Conservation (phyloP, 2,113 vertebrate genomes). For the Galemys pyrenaicus region DNA sequence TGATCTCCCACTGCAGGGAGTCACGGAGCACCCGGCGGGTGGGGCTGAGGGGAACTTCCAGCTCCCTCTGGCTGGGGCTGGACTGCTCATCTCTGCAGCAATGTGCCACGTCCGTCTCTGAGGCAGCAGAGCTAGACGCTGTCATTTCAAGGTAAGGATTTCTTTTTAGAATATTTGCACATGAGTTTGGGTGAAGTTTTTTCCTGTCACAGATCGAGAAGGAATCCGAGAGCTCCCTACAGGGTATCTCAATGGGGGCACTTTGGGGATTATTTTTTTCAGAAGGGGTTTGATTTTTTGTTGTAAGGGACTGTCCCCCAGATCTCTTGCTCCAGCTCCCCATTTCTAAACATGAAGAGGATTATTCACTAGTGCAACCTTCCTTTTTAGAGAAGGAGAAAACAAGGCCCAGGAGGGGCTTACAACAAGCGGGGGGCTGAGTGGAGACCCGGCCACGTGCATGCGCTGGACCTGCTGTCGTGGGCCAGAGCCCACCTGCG, state of each 20-base stretch:
- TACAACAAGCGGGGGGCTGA: background rate
- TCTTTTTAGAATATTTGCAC: conserved; percentile 32
- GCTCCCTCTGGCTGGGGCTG: background rate
- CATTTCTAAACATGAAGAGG: background rate
- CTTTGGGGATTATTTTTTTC: background rate
- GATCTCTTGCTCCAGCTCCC: no score
- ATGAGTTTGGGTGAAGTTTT: background rate
- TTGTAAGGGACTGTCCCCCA: background rate
- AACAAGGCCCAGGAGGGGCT: background rate
- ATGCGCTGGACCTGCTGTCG: background rate
- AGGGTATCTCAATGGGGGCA: background rate
- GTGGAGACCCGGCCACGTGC: background rate
- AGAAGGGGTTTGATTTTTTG: background rate
- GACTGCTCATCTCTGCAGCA: conserved; percentile 62
- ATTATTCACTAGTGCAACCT: background rate
- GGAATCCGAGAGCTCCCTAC: background rate
- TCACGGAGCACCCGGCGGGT: background rate
- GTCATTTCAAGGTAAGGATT: conserved; percentile 52
- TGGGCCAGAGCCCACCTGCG: background rate
- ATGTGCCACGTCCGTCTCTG: background rate
- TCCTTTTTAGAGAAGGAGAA: background rate
- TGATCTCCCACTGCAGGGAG: conserved; percentile 55
- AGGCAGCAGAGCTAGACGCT: conserved; percentile 48
- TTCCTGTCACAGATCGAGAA: background rate
- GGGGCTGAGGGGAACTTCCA: conserved; percentile 3